Evolutionary conservation across 2,797 vertebrate species (phyloP).

Genomic region (Antrozous pallidus): DNA sequence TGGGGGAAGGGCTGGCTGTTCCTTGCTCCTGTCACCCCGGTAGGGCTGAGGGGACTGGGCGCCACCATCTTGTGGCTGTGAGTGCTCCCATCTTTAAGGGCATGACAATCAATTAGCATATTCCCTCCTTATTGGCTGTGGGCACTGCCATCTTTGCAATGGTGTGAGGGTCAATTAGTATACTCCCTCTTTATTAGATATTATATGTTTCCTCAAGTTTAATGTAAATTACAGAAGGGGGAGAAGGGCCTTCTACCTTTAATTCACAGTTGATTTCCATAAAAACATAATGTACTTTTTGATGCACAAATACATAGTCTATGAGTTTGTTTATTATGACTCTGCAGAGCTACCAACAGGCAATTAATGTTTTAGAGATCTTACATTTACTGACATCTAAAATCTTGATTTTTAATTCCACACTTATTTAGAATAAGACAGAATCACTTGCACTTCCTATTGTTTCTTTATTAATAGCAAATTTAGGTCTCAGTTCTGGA

Average conservation of each 20-base stretch:
- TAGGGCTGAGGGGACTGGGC: too few relatives aligned
- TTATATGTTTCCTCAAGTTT: background rate
- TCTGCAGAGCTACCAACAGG: background rate
- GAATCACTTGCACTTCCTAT: background rate
- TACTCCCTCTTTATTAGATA: too few relatives aligned
- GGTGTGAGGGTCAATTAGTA: too few relatives aligned
- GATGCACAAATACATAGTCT: background rate
- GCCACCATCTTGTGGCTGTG: too few relatives aligned
- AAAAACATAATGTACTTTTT: background rate
- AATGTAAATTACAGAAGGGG: background rate
- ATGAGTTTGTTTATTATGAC: background rate
- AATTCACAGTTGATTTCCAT: background rate
- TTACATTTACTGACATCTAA: background rate
- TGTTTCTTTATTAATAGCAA: slow-evolving; percentile 40
- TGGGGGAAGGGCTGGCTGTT: too few relatives aligned
- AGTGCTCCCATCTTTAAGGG: too few relatives aligned
- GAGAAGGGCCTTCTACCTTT: background rate
- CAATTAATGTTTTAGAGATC: background rate
- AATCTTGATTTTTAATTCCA: background rate
- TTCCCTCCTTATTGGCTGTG: too few relatives aligned
- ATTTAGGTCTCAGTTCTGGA: slow-evolving; percentile 11
- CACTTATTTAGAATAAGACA: background rate
- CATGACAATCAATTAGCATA: too few relatives aligned
- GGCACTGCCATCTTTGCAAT: too few relatives aligned
- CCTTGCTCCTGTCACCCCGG: too few relatives aligned